Base-by-base conservation (phyloP, 30 jellyfish, hydroid and myxozoan species). In the Aurelia sp. region DNA sequence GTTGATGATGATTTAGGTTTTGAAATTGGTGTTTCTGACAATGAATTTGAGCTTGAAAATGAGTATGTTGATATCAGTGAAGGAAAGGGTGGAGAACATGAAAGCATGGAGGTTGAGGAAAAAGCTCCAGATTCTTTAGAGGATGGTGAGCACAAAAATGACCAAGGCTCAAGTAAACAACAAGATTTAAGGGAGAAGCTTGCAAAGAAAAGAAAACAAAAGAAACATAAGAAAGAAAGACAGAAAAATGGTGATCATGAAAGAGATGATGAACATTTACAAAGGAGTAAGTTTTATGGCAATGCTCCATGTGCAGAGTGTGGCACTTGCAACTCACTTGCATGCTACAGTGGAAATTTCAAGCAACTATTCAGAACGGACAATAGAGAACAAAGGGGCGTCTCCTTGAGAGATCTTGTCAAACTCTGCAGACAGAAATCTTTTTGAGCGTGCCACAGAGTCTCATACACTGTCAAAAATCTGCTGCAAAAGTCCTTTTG, bases 31-130 rank as follows among this genome's bases (percentile, higher is more conserved):
- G 83, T 91, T 16, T 76, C 52, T 6, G 51, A 48, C 44, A 76
- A 76, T 62, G 90, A 73, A 47, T 83, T 90, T 27, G 95, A 84
- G 21, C 86, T 23, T 62, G 87, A 85, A 13, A 20, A 23, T 73
- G 79, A 74, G 68, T 77, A 40, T 50, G 35, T 62, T 6, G 86
- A 37, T 37, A 84, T 82, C 33, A 31, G 76, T 37, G 37, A 60
- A 69, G 37, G 50, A 53, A 63, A 78, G 62, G 33, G 17, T 40
- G 40, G 86, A 76, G 53, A 65, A 55, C 44, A 44, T 35, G 76
- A 84, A 23, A 66, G 60, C 65, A 53, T 85, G 87, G 83, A 76
- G 16, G 66, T 65, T 66, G 88, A 76, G 17, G 87, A 76, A 60
- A 23, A 40, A 19, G 2, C 33, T 23, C 47, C 60, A 16, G 44